Conservation (phyloP, 2,113 vertebrate genomes). For the Colius striatus region DNA sequence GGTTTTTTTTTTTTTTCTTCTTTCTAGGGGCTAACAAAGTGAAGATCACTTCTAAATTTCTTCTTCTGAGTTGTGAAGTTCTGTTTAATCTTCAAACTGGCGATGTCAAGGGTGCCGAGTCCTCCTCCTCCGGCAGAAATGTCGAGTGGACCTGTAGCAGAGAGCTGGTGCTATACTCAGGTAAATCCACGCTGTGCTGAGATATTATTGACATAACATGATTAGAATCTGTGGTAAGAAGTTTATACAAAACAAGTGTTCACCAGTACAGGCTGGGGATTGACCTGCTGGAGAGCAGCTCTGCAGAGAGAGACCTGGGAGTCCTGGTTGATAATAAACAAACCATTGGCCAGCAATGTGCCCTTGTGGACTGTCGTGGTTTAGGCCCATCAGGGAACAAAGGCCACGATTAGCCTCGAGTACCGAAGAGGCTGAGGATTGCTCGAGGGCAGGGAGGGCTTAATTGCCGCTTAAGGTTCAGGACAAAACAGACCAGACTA, state of each 20-base stretch:
- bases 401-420: too few species aligned
- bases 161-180: slow-evolving; percentile 99
- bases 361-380: too few species aligned
- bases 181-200: slow-evolving; percentile 39
- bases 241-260: not conserved
- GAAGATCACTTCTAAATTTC: slow-evolving; percentile 62
- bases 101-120: slow-evolving; percentile 94
- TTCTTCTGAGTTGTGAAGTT: slow-evolving; percentile 69
- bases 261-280: too few species aligned
- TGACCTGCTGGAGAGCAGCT: too few species aligned
- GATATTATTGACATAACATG: accelerated
- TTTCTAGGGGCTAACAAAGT: slow-evolving; percentile 46
- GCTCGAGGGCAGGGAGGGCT: too few species aligned
- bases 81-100: slow-evolving; percentile 83
- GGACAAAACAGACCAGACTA: too few species aligned
- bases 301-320: too few species aligned
- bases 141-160: slow-evolving; percentile 96
- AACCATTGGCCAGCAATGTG: too few species aligned
- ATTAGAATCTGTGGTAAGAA: not conserved
- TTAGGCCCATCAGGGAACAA: too few species aligned
- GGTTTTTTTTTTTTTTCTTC: not conserved
- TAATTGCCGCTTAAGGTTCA: too few species aligned
- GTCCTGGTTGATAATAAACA: too few species aligned
- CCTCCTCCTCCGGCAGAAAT: slow-evolving; percentile 99
- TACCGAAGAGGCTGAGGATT: too few species aligned